Base-by-base conservation (phyloP, 2,888 invertebrate species). In the Drosophila rellima region DNA sequence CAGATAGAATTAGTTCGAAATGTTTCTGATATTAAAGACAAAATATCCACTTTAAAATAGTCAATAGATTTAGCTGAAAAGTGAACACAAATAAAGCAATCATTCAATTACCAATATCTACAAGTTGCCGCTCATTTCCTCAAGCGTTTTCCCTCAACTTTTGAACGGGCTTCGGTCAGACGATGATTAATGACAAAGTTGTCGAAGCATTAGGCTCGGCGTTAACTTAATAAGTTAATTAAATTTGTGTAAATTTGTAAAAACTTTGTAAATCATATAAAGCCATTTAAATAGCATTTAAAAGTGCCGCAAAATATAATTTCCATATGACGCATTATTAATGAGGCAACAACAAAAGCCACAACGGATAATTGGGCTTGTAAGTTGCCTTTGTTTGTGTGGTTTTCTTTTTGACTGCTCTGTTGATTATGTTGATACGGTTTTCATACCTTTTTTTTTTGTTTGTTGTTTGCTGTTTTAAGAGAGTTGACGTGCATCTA, bases 331-430 rank as follows among this genome's bases (percentile, higher is more conserved):
- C 64, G 64, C 71, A 69, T 45, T 47, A 20, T 45, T 54, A 54
- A 54, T 61, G 54, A 39, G 37, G 29, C 62, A 61, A 11, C 15
- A 61, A n/a, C 57, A 57, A 48, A 3, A 26, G 47, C 45, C 11
- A n/a, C 40, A 60, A 11, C 44, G 33, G 47, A 15, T 74, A 78
- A 78, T 78, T 78, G 72, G 75, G 75, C 51, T 74, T 68, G 56
- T 47, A 54, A 64, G 39, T 61, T 59, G 60, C 60, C 56, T 56
- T 74, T 69, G 73, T 64, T 72, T 44, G 59, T 35, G 51, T 59
- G 35, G 18, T 55, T 70, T 59, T 40, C 47, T 60, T 61, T 63
- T 61, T 56, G 48, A 51, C 59, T 33, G 26, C 40, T 51, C 17
- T 48, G 6, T 20, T 61, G 45, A 59, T 75, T 75, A 66, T 62